These are phyloP conservation scores for Ctenosaura bakeri DNA, from an alignment of 2,797 vertebrate genomes.

Conservation along the genomic window DNA sequence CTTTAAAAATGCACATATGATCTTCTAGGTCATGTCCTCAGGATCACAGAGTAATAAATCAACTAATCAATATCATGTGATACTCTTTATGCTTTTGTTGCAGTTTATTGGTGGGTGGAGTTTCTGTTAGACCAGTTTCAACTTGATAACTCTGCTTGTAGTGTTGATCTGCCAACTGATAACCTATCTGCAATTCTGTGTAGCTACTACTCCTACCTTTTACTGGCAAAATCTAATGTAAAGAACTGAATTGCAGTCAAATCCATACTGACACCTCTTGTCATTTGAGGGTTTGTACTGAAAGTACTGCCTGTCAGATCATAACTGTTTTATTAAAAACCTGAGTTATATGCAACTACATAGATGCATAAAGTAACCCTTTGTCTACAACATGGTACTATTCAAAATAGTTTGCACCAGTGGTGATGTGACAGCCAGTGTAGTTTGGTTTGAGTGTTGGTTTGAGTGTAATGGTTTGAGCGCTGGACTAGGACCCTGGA, in stretches of 20 bases:
- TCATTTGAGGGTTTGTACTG: background rate
- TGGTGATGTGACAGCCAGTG: no score
- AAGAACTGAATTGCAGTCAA: conserved; percentile 11
- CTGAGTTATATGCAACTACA: no score
- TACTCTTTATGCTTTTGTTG: background rate
- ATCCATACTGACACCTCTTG: background rate
- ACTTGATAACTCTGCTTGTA: conserved; percentile 60
- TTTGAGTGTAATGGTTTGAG: no score
- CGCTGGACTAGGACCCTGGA: no score
- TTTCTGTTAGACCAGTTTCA: conserved; percentile 76
- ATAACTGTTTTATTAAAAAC: no score
- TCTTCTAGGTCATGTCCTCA: fast-evolving
- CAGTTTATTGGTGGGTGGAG: conserved; percentile 63
- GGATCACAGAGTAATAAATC: background rate
- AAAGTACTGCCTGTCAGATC: no score
- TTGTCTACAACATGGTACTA: no score
- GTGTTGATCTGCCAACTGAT: conserved; percentile 58
- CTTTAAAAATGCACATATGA: background rate
- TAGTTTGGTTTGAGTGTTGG: no score
- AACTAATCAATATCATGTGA: conserved; percentile 30
- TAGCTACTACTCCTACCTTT: background rate
- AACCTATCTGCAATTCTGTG: conserved; percentile 33
- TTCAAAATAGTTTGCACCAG: no score
- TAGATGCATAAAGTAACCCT: no score
- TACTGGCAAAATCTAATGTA: conserved; percentile 12